Conservation (phyloP, 2,113 vertebrate species). For the mouse (Mus musculus) region GRCm39 chr14:111982501-111983000, state of each 20-base stretch:
- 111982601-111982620: neutral
- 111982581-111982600: neutral
- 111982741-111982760: neutral
- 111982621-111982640: neutral
- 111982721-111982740: neutral
- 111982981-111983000: slow-evolving; percentile 29
- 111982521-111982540: neutral
- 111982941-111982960: neutral
- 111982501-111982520: neutral
- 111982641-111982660: neutral
- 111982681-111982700: neutral
- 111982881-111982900: neutral
- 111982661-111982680: neutral
- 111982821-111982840: no score
- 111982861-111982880: neutral
- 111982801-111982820: no score
- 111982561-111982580: neutral
- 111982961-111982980: neutral
- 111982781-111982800: neutral
- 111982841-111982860: neutral
- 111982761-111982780: neutral
- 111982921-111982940: neutral
- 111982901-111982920: neutral
- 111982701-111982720: neutral
- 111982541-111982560: neutral